Percentiles rank a stretch among this genome's conserved stretches.
Evolutionary conservation across 2,113 vertebrate genomes (phyloP).

Genomic region (Eolophus roseicapilla): DNA sequence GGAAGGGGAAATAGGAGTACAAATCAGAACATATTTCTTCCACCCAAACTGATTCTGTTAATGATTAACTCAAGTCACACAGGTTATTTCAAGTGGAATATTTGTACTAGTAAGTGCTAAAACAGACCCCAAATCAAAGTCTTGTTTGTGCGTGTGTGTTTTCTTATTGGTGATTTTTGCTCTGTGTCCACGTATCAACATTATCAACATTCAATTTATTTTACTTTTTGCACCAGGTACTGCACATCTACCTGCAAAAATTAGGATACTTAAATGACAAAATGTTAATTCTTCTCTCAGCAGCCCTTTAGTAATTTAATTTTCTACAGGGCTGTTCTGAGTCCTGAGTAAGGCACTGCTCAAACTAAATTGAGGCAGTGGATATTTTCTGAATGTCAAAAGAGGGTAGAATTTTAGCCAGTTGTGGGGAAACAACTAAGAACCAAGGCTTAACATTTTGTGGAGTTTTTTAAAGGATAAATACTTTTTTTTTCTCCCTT

Average conservation of each 20-base stretch:
- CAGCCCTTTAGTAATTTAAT: background rate
- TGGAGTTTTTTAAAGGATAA: background rate
- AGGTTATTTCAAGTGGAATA: background rate
- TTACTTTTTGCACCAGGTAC: background rate
- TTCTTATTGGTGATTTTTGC: background rate
- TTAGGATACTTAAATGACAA: background rate
- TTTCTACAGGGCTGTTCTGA: background rate
- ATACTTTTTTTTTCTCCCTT: background rate
- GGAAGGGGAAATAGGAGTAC: background rate
- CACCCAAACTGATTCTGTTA: background rate
- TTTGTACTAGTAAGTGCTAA: slow-evolving; percentile 26
- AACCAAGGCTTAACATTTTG: background rate
- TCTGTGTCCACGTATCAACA: background rate
- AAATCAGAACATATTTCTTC: background rate
- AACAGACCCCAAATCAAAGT: slow-evolving; percentile 23
- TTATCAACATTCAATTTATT: background rate
- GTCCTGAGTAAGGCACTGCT: background rate
- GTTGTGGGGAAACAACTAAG: background rate
- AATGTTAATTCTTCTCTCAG: background rate
- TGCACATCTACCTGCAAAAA: background rate
- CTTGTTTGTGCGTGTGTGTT: background rate
- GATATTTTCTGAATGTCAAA: background rate
- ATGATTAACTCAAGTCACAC: background rate
- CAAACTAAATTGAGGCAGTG: background rate
- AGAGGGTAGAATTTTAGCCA: background rate